Base-by-base conservation (phyloP, 2,888 invertebrate species). In the Linyphia triangularis region DNA sequence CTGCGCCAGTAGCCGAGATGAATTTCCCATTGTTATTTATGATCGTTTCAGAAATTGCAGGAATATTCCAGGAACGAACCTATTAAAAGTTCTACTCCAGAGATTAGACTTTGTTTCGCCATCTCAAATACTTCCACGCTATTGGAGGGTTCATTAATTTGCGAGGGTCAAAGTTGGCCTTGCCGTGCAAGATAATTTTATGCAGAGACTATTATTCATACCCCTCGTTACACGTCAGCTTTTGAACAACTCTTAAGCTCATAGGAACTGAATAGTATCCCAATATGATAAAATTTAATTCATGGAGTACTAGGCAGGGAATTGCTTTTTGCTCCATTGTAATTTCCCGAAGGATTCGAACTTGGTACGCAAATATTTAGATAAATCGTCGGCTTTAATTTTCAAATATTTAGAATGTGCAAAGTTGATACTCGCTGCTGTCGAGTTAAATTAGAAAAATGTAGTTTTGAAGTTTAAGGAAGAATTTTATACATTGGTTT, bases 291-390 rank as follows among this genome's bases (percentile, higher is more conserved):
- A 30, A 69, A 69, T 33, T 70, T 81, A 70, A 81, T 81, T 69
- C 81, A 70, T 59, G 33, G 37, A 19, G 57, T 70, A 70, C 81
- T 70, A 70, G 51, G 51, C 30, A 10, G 51, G n/a, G 16, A 37
- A 70, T 70, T 70, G 22, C 81, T 81, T 81, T 81, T 81, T 81
- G 59, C 24, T 59, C 67, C 59, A 10, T 3, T 33, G 19, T 81
- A 81, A 70, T 81, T 81, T 81, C 81, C 81, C 81, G 13, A 70
- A 81, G 70, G 81, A 81, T 69, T 59, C 81, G n/a, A 81, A 70
- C 81, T 70, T 70, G 33, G 37, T 57, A 26, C 79, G 69, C 69
- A 67, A 67, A 79, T 79, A 79, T 79, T 79, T 43, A 22, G 33
- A 16, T 3, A n/a, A 16, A 51, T 51, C 3, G 51, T 51, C 51